phyloP scores from a whole-genome alignment of 2,888 invertebrate species.

The Apotomis capreana region DNA sequence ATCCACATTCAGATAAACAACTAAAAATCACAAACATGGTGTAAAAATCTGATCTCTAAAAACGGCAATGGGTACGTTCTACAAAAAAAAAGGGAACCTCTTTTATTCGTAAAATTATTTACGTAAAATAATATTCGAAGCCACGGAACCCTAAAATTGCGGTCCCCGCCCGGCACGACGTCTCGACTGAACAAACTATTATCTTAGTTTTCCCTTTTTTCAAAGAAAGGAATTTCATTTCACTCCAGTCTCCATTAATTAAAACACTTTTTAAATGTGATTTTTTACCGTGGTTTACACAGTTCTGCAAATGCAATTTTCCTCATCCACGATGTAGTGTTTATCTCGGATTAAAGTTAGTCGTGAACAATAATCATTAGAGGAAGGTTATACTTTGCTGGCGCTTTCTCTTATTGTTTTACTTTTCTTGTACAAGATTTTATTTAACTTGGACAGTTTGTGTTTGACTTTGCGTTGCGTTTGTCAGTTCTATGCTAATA shows the following conservation, averaged over 20 bases:
- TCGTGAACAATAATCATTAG: conserved; percentile 35
- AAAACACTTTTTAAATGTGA: conserved; percentile 60
- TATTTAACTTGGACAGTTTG: conserved; percentile 12
- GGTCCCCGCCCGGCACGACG: conserved; percentile 45
- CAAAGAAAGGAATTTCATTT: conserved; percentile 61
- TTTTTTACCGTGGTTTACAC: conserved; percentile 49
- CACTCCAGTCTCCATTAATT: conserved; percentile 59
- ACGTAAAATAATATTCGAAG: background rate
- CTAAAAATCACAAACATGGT: too few species aligned
- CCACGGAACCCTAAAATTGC: conserved; percentile 21
- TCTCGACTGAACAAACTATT: conserved; percentile 56
- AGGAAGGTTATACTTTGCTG: conserved; percentile 19
- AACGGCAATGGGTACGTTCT: too few species aligned
- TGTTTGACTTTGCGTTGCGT: background rate
- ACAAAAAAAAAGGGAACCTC: too few species aligned
- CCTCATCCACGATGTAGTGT: conserved; percentile 20
- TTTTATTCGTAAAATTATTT: too few species aligned
- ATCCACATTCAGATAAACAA: too few species aligned
- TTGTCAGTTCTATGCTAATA: background rate
- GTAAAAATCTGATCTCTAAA: too few species aligned
- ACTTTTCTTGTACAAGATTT: conserved; percentile 14
- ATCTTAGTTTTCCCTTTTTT: conserved; percentile 53
- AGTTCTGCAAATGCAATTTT: conserved; percentile 33
- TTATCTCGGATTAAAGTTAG: conserved; percentile 38
- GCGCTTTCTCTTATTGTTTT: conserved; percentile 1